These are phyloP conservation scores for Eremobia ochroleuca DNA, from an alignment of 2,888 invertebrate species.

Conservation along the genomic window DNA sequence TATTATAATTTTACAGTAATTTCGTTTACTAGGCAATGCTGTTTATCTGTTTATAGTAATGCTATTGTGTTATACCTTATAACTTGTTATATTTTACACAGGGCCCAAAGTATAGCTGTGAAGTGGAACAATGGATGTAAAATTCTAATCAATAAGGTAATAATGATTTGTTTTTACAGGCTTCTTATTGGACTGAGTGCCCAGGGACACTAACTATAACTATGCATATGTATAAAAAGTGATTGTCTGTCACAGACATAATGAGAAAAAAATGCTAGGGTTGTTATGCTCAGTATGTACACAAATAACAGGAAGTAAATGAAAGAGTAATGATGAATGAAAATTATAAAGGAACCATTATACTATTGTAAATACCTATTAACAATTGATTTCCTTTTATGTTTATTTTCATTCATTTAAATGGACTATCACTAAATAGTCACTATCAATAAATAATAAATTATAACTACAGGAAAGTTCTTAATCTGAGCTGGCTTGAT, in stretches of 20 bases:
- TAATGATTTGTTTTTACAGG: conserved; percentile 51
- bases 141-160: conserved; percentile 73
- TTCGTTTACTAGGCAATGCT: conserved; percentile 55
- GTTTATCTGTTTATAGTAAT: conserved; percentile 40
- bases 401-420: conserved; percentile 25
- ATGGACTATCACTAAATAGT: conserved; percentile 1
- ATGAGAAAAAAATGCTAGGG: conserved; percentile 18
- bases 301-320: conserved; percentile 44
- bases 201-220: conserved; percentile 40
- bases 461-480: not conserved
- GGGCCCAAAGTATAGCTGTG: conserved; percentile 66
- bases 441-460: not conserved
- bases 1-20: conserved; percentile 71
- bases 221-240: conserved; percentile 39
- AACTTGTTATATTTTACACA: conserved; percentile 58
- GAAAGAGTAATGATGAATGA: conserved; percentile 25
- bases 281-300: conserved; percentile 23
- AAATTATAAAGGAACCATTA: conserved; percentile 8
- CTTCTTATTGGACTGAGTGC: conserved; percentile 35
- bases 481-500: not conserved
- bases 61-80: conserved; percentile 40
- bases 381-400: conserved; percentile 24
- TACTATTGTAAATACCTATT: conserved; percentile 9
- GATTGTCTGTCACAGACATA: conserved; percentile 43
- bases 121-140: conserved; percentile 75